These are phyloP conservation scores for Hetaerina americana DNA, from an alignment of 1,140 invertebrate species.

Conservation along the genomic window DNA sequence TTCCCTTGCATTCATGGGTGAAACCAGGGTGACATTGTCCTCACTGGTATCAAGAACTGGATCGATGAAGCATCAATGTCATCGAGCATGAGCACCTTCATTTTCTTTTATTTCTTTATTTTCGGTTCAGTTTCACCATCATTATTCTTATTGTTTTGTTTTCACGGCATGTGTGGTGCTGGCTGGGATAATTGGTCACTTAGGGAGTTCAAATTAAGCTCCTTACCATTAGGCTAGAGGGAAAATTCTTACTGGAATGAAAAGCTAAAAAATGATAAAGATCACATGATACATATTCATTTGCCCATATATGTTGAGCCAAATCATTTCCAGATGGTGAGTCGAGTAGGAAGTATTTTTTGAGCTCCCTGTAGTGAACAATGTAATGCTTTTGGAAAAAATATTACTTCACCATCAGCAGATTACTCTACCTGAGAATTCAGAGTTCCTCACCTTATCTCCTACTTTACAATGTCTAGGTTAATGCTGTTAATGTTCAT, in stretches of 20 bases:
- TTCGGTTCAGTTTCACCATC: background rate
- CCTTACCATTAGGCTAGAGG: no score
- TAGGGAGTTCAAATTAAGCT: background rate
- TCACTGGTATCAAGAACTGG: no score
- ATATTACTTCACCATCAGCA: background rate
- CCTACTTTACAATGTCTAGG: background rate
- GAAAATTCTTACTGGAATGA: no score
- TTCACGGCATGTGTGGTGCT: background rate
- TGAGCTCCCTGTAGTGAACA: background rate
- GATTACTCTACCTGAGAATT: background rate
- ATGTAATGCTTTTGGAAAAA: background rate
- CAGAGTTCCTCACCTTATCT: background rate
- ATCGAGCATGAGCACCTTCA: background rate
- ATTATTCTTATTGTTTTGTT: background rate
- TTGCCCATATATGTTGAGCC: no score
- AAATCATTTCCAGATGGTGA: no score
- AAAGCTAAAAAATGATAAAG: no score
- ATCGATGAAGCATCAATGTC: no score
- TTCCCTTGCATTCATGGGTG: no score
- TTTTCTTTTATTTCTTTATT: no score
- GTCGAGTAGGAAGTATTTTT: no score
- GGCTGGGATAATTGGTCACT: background rate
- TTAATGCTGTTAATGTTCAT: background rate
- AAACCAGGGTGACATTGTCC: no score
- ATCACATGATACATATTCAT: no score